Evolutionary conservation across 1,140 invertebrate species (phyloP).

Genomic region (Drosophila murphyi): DNA sequence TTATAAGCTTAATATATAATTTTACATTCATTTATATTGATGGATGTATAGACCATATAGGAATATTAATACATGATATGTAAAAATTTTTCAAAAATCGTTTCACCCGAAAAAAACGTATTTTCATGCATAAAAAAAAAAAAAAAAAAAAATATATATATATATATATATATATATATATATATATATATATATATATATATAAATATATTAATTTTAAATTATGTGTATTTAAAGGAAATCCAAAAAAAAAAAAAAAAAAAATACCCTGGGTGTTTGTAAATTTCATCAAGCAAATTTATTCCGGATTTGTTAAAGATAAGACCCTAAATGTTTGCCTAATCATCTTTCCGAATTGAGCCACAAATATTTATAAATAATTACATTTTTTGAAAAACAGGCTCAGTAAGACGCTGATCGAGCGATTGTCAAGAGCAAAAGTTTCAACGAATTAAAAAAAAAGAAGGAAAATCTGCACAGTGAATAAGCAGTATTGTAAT

Average conservation of each 20-base stretch:
- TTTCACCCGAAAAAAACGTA: background rate
- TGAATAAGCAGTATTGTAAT: too few species aligned
- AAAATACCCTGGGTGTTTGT: background rate
- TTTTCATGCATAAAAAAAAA: too few species aligned
- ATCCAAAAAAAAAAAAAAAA: background rate
- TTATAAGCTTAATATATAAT: background rate
- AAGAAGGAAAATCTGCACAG: background rate
- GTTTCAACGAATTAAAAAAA: background rate
- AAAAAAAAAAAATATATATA: too few species aligned
- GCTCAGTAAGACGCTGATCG: constrained; percentile 33
- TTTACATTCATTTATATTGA: background rate
- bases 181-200: background rate
- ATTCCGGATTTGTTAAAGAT: constrained; percentile 28
- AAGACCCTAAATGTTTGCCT: constrained; percentile 44
- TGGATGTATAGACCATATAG: too few species aligned
- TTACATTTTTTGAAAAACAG: constrained; percentile 8
- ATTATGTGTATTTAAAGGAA: too few species aligned
- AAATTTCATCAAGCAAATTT: constrained; percentile 5
- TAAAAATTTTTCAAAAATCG: background rate
- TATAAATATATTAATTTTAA: too few species aligned
- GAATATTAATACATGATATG: background rate
- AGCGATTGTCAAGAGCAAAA: constrained; percentile 41
- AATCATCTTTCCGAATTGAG: constrained; percentile 51
- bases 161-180: too few species aligned
- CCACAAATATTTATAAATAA: constrained; percentile 56